phyloP scores from a whole-genome alignment of 2,888 invertebrate species.

The Drosophila paucipuncta region DNA sequence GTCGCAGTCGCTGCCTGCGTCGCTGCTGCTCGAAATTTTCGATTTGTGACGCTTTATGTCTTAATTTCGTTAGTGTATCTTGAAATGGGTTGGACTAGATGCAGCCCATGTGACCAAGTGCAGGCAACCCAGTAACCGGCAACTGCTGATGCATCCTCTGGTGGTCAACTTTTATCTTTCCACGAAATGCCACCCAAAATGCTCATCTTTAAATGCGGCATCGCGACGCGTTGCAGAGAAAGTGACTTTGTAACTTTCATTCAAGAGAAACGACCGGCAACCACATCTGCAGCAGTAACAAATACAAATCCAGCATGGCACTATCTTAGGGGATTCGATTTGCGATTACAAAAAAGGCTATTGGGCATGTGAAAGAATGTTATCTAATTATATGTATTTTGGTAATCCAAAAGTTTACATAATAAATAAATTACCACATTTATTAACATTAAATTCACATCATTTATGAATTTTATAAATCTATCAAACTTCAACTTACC shows the following conservation, averaged over 20 bases:
- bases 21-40: slow-evolving; percentile 79
- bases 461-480: neutral
- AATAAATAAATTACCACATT: neutral
- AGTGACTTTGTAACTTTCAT: slow-evolving; percentile 68
- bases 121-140: slow-evolving; percentile 14
- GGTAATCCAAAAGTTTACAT: no score
- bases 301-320: slow-evolving; percentile 2
- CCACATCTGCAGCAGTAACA: slow-evolving; percentile 24
- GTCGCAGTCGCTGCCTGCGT: slow-evolving; percentile 12
- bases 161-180: slow-evolving; percentile 62
- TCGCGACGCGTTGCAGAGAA: slow-evolving; percentile 42
- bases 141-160: slow-evolving; percentile 16
- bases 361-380: neutral
- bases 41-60: slow-evolving; percentile 83
- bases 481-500: neutral
- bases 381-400: neutral
- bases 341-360: slow-evolving; percentile 22
- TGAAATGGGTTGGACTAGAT: slow-evolving; percentile 50
- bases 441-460: neutral
- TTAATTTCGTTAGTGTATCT: slow-evolving; percentile 69
- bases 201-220: slow-evolving; percentile 64
- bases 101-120: slow-evolving; percentile 38
- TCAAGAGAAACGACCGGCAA: slow-evolving; percentile 51
- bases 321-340: slow-evolving; percentile 21
- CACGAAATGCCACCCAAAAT: slow-evolving; percentile 76